Base-by-base conservation (phyloP, 2,888 invertebrate species). In the Abrostola tripartita region DNA sequence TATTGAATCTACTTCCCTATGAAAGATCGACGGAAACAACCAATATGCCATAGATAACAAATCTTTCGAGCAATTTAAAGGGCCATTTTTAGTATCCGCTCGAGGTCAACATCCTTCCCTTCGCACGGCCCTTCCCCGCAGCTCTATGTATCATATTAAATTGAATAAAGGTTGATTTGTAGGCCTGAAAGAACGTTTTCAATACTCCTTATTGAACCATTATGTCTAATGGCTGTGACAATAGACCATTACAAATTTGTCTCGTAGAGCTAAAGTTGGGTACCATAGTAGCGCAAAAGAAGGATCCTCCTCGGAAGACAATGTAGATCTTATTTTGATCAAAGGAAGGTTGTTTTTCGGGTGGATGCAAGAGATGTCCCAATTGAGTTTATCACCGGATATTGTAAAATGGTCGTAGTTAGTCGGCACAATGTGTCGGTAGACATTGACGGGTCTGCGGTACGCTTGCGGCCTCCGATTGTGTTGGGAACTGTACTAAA, bases 321-420 rank as follows among this genome's bases (percentile, higher is more conserved):
- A 87, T 84, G 64, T 91, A 55, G 66, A 63, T 85, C 88, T 87
- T 93, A 89, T 88, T 59, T 73, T 76, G 76, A 71, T 60, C 64
- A 72, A 10, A 41, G 61, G 74, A 91, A 86, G 87, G 92, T 86
- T 75, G 81, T 71, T 73, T 86, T 86, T 89, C 37, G 79, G 68
- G 55, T 76, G 71, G 63, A 73, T 73, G 63, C 65, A 62, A 78
- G 76, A 80, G 79, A 81, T 83, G 85, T 84, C 79, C 87, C 91
- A 92, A 92, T 93, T 92, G 93, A 91, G 90, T 92, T 92, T 91
- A 92, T 90, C 87, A 85, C 90, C 92, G 93, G 93, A 94, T 93
- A 94, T 93, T 91, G 92, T 92, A 90, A 92, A 92, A 92, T 92
- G 90, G 91, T 90, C 84, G 88, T 86, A 85, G 90, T 90, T 91